Conservation (phyloP, 1,140 invertebrate species). For the Calephelis virginiensis region DNA sequence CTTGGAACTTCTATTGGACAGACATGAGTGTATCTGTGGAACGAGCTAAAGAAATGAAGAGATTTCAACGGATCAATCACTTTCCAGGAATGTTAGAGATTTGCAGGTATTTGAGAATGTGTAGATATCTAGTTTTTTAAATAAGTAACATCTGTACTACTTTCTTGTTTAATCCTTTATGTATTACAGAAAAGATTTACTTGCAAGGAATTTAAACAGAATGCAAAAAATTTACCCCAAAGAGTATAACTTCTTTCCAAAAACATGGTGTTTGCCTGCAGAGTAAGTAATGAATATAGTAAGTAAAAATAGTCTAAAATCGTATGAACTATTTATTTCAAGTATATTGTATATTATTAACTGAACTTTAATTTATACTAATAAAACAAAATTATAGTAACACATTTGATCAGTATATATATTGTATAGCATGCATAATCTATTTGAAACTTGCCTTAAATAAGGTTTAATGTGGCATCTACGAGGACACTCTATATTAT, state of each 20-base stretch:
- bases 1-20: constrained; percentile 95
- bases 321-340: too few species aligned
- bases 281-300: constrained; percentile 81
- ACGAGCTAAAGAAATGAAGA: constrained; percentile 92
- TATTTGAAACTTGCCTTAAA: too few species aligned
- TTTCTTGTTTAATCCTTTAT: neutral
- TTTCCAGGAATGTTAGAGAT: constrained; percentile 96
- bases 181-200: constrained; percentile 85
- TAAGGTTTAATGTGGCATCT: too few species aligned
- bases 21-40: constrained; percentile 90
- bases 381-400: too few species aligned
- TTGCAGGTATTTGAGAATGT: constrained; percentile 78
- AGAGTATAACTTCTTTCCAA: constrained; percentile 94
- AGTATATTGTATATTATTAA: too few species aligned
- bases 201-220: constrained; percentile 90
- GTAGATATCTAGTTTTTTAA: neutral
- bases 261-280: constrained; percentile 95
- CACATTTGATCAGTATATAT: too few species aligned
- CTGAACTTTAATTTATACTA: too few species aligned
- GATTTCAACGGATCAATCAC: constrained; percentile 94
- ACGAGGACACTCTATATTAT: too few species aligned
- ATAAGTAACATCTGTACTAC: too few species aligned
- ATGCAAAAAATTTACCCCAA: constrained; percentile 92
- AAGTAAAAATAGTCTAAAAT: too few species aligned
- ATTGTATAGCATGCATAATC: too few species aligned